Conservation (phyloP, 2,888 invertebrate genomes). For the Caenorhabditis wallacei region DNA sequence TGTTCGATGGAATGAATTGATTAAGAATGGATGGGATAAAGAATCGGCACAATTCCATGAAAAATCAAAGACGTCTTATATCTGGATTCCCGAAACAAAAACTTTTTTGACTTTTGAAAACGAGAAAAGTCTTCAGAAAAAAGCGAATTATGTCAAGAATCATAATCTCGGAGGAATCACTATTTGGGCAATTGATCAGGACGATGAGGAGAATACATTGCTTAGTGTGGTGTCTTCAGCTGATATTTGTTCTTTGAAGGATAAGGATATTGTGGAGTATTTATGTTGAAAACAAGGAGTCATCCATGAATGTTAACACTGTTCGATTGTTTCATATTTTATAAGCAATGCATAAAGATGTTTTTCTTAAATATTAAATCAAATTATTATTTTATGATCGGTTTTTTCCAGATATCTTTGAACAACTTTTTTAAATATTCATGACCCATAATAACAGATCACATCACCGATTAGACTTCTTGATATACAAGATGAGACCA, state of each 20-base stretch:
- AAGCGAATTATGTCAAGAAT: constrained; percentile 1
- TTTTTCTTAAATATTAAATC: no score
- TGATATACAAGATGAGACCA: no score
- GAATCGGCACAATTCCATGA: not conserved
- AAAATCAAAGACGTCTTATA: constrained; percentile 6
- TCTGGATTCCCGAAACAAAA: not conserved
- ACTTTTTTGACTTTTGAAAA: constrained; percentile 10
- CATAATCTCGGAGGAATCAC: not conserved
- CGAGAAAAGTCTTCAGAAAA: not conserved
- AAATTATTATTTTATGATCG: no score
- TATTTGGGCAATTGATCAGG: constrained; percentile 5
- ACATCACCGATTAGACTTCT: no score
- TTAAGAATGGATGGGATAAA: not conserved
- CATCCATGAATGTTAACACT: no score
- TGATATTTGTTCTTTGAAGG: not conserved
- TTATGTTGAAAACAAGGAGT: not conserved
- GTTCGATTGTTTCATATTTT: no score
- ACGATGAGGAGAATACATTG: not conserved
- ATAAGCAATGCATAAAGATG: no score
- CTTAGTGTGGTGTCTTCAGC: constrained; percentile 2
- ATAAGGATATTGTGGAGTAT: not conserved
- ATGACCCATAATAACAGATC: no score
- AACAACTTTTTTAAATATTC: no score
- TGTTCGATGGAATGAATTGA: not conserved
- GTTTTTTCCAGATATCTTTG: no score